These are phyloP conservation scores for Thermophis baileyi DNA, from an alignment of 2,113 vertebrate species.

Conservation along the genomic window DNA sequence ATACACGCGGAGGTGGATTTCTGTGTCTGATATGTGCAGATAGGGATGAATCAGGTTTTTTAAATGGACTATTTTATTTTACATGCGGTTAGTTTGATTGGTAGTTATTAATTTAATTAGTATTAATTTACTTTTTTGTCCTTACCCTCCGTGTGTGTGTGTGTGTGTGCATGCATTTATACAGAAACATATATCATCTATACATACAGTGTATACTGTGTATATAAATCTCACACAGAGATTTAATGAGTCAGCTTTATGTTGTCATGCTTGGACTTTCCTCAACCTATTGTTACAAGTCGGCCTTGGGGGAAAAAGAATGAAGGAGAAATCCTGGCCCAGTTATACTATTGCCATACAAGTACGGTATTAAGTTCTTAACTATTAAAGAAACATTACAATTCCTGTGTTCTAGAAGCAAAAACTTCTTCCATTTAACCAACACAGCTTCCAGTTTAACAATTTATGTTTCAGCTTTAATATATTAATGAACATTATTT, in stretches of 20 bases:
- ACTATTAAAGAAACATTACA: neutral
- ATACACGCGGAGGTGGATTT: neutral
- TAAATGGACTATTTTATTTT: neutral
- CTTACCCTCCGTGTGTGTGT: neutral
- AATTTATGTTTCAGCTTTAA: neutral
- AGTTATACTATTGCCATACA: neutral
- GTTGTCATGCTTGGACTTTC: neutral
- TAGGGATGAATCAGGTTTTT: neutral
- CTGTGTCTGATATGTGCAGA: neutral
- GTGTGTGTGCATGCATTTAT: neutral
- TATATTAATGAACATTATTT: neutral
- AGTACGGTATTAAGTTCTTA: neutral
- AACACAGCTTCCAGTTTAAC: neutral
- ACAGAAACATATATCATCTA: neutral
- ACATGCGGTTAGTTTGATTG: neutral
- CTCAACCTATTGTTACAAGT: neutral
- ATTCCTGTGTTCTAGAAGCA: neutral
- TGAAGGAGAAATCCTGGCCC: neutral
- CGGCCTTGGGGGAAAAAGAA: neutral
- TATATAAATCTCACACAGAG: neutral
- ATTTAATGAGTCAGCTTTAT: neutral
- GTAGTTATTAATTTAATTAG: neutral
- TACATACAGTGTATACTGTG: neutral
- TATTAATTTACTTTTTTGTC: neutral
- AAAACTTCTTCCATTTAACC: neutral